Conservation (phyloP, 2,113 vertebrate genomes). For the Formicarius rufipectus region DNA sequence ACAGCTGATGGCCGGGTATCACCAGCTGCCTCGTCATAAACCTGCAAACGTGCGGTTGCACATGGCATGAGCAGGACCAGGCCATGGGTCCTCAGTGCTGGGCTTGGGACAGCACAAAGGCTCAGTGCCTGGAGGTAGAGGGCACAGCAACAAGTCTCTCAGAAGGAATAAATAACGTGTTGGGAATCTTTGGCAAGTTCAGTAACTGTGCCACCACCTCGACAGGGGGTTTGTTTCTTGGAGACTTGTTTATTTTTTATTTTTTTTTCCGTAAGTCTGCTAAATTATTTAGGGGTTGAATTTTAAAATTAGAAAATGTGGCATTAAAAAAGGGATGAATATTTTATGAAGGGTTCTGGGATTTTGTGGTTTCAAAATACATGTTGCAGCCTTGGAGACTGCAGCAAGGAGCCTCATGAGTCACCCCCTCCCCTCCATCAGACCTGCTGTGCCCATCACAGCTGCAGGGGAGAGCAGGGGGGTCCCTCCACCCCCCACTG, state of each 20-base stretch:
- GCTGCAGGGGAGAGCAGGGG: background rate
- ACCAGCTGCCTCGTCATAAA: background rate
- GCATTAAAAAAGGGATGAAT: conserved; percentile 39
- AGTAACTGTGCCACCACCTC: background rate
- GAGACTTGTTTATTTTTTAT: background rate
- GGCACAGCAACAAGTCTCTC: background rate
- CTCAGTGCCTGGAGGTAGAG: background rate
- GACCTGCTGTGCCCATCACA: background rate
- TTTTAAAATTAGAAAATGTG: conserved; percentile 65
- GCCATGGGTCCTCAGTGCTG: background rate
- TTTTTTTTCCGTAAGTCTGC: background rate
- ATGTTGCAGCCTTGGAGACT: conserved; percentile 11
- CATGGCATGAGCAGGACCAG: background rate
- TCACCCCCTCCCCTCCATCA: accelerated
- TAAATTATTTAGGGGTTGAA: conserved; percentile 64
- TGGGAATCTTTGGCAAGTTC: background rate
- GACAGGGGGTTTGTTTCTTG: background rate
- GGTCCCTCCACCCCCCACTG: accelerated
- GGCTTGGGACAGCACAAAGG: background rate
- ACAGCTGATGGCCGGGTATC: background rate
- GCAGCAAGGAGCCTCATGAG: background rate
- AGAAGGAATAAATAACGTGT: background rate
- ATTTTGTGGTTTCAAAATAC: conserved; percentile 30
- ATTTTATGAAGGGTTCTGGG: conserved; percentile 59
- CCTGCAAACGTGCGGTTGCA: background rate